phyloP scores from a whole-genome alignment of 2,888 invertebrate genomes.

The Parochlus steinenii region DNA sequence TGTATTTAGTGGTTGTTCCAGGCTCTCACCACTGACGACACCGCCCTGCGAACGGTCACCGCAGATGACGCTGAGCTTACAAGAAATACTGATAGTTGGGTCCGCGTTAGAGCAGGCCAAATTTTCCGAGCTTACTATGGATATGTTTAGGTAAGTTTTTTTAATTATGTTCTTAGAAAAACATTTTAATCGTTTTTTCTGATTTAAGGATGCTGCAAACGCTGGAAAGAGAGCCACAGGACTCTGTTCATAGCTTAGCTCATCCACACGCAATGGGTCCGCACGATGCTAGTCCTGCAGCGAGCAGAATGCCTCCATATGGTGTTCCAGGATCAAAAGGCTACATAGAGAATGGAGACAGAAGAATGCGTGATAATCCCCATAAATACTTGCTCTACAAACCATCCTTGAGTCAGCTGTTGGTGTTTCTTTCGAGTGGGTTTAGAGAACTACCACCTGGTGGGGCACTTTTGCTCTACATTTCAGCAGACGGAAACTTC shows the following conservation, averaged over 20 bases:
- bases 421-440: conserved; percentile 81
- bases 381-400: conserved; percentile 94
- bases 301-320: conserved; percentile 32
- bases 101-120: conserved; percentile 89
- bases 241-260: conserved; percentile 33
- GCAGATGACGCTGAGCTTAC: conserved; percentile 71
- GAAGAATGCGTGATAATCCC: conserved; percentile 69
- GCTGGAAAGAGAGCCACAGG: conserved; percentile 79
- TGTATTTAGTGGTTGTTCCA: conserved; percentile 34
- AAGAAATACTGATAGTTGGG: conserved; percentile 88
- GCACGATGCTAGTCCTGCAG: conserved; percentile 34
- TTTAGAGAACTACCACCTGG: conserved; percentile 86
- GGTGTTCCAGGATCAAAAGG: conserved; percentile 36
- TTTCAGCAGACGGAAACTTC: conserved; percentile 84
- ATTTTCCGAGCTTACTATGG: conserved; percentile 91
- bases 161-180: neutral
- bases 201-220: conserved; percentile 72
- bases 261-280: conserved; percentile 42
- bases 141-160: conserved; percentile 57
- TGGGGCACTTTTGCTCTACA: conserved; percentile 78
- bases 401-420: conserved; percentile 83
- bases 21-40: conserved; percentile 65
- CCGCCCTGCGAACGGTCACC: conserved; percentile 78
- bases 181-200: neutral
- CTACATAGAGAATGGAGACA: conserved; percentile 56